Conservation (phyloP, 2,113 vertebrate species). For the Tringa solitaria region DNA sequence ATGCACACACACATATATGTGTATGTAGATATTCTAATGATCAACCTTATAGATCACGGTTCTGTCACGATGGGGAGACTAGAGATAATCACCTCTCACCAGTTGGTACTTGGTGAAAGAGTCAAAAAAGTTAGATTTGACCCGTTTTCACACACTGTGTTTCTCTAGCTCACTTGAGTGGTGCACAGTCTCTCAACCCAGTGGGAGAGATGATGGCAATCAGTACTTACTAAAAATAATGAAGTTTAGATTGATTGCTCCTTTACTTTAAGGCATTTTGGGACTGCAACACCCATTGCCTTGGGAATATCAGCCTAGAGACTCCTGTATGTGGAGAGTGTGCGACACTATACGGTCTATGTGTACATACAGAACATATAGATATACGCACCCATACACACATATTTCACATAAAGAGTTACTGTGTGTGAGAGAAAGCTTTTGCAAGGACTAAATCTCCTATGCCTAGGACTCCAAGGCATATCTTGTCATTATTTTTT, state of each 20-base stretch:
- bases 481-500: neutral
- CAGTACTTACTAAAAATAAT: neutral
- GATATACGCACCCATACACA: fast-evolving
- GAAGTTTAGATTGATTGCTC: neutral
- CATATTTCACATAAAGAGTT: fast-evolving
- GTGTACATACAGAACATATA: neutral
- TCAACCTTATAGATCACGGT: neutral
- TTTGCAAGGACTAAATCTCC: neutral
- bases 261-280: neutral
- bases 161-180: neutral
- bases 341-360: fast-evolving
- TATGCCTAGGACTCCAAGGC: neutral
- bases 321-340: fast-evolving
- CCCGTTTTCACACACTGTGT: neutral
- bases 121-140: neutral
- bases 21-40: neutral
- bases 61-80: neutral
- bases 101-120: neutral
- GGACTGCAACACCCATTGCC: neutral
- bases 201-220: neutral
- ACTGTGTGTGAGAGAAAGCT: neutral
- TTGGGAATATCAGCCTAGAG: neutral
- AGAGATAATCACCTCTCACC: neutral
- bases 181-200: neutral
- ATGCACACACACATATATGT: neutral